Conservation (phyloP, 2,113 vertebrate species). For the Pantherophis guttatus region DNA sequence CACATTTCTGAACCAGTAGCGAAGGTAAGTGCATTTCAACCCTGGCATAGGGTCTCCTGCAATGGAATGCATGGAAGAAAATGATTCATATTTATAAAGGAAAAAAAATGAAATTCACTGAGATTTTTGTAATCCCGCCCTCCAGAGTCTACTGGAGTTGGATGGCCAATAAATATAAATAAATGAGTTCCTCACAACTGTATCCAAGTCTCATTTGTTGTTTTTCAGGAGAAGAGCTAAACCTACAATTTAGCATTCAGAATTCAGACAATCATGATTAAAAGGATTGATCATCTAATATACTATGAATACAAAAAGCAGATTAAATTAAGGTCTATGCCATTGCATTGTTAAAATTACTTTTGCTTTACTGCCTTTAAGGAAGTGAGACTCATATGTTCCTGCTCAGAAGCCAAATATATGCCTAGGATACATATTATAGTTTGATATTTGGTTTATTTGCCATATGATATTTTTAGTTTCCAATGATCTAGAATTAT, state of each 20-base stretch:
- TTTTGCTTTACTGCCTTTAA: conserved; percentile 29
- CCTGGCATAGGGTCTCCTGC: conserved; percentile 3
- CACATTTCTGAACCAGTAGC: too few relatives aligned
- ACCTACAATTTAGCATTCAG: conserved; percentile 59
- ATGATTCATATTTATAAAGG: conserved; percentile 58
- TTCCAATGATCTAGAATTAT: conserved; percentile 40
- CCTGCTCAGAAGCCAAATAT: conserved; percentile 12
- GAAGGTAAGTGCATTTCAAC: too few relatives aligned
- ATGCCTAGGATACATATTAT: conserved; percentile 48
- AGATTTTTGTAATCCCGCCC: conserved; percentile 35
- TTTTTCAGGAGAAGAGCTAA: conserved; percentile 62
- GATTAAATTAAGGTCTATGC: conserved; percentile 62
- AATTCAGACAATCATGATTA: conserved; percentile 45
- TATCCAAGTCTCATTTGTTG: conserved; percentile 57
- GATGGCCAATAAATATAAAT: not conserved
- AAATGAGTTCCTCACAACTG: conserved; percentile 42
- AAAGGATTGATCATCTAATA: conserved; percentile 56
- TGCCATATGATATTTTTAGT: not conserved
- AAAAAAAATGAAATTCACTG: conserved; percentile 54
- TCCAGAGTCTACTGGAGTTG: not conserved
- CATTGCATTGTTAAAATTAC: conserved; percentile 52
- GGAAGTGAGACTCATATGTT: conserved; percentile 38
- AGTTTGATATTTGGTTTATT: conserved; percentile 37
- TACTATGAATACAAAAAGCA: conserved; percentile 50
- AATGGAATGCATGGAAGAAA: conserved; percentile 46